Percentiles rank a stretch among this genome's conserved stretches.
Evolutionary conservation across 2,113 vertebrate genomes (phyloP).

Genomic region (Porphyrio hochstetteri): DNA sequence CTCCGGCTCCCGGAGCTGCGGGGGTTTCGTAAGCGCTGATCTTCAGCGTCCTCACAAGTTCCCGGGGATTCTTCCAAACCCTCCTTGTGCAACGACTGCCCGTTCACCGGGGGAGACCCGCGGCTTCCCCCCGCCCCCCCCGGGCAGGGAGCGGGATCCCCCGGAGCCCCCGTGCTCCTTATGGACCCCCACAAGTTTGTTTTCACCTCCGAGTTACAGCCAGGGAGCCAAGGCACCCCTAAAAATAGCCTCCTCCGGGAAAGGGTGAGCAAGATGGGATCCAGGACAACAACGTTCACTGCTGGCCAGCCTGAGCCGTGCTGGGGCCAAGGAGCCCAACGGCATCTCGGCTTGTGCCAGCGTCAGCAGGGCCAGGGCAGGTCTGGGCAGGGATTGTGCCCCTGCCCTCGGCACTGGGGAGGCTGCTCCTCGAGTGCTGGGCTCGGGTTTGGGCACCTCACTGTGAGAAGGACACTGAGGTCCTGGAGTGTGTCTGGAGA

Average conservation of each 20-base stretch:
- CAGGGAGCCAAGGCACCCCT: fast-evolving
- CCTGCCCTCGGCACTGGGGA: too few species aligned
- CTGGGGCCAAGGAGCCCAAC: too few species aligned
- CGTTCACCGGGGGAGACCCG: neutral
- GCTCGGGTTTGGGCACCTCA: too few species aligned
- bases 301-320: too few species aligned
- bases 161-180: neutral
- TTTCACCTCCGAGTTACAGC: fast-evolving
- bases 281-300: neutral
- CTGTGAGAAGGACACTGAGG: too few species aligned
- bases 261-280: fast-evolving
- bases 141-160: neutral
- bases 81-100: neutral
- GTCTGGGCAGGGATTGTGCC: too few species aligned
- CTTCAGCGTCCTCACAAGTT: neutral
- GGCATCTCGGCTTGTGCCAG: too few species aligned
- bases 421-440: too few species aligned
- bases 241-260: neutral
- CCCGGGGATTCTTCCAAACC: neutral
- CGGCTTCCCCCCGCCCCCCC: too few species aligned
- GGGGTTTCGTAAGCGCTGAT: neutral
- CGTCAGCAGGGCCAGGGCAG: too few species aligned
- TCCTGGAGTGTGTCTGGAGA: too few species aligned
- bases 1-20: neutral
- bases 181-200: neutral